A percentile compares a stretch with the other conserved stretches of the same genome.
phyloP scores from a whole-genome alignment of 2,113 vertebrate species.

The Poeciliopsis turrubarensis region DNA sequence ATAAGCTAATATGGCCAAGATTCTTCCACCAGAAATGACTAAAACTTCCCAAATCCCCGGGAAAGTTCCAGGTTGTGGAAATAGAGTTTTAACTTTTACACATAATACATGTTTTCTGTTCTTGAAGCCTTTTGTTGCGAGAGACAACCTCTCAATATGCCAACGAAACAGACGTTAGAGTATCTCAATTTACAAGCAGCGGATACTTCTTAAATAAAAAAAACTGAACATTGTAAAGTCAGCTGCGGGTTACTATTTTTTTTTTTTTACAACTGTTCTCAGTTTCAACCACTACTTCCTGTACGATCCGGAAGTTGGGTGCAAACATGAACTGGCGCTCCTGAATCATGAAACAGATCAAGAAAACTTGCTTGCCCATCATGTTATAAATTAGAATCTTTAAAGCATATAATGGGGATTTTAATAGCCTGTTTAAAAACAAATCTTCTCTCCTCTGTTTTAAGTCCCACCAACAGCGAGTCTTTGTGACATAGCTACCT shows the following conservation, averaged over 20 bases:
- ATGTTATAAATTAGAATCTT: conserved; percentile 14
- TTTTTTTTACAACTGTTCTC: background rate
- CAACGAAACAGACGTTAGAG: background rate
- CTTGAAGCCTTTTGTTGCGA: background rate
- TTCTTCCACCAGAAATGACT: background rate
- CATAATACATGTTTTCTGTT: background rate
- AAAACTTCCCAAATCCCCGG: too few relatives aligned
- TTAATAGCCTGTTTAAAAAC: conserved; percentile 18
- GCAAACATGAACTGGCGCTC: conserved; percentile 1
- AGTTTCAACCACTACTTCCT: background rate
- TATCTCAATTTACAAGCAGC: too few relatives aligned
- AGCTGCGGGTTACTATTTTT: background rate
- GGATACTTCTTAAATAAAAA: background rate
- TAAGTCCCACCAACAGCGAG: background rate
- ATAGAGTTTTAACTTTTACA: too few relatives aligned
- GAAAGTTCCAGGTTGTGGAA: too few relatives aligned
- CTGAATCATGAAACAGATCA: background rate
- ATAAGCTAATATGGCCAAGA: background rate
- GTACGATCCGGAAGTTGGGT: background rate
- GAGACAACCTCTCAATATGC: background rate
- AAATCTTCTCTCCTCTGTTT: background rate
- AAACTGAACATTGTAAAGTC: background rate
- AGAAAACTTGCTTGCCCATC: background rate
- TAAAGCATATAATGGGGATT: background rate
- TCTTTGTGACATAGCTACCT: conserved; percentile 13